phyloP scores from a whole-genome alignment of 2,113 vertebrate genomes.

The Gymnarchus niloticus region DNA sequence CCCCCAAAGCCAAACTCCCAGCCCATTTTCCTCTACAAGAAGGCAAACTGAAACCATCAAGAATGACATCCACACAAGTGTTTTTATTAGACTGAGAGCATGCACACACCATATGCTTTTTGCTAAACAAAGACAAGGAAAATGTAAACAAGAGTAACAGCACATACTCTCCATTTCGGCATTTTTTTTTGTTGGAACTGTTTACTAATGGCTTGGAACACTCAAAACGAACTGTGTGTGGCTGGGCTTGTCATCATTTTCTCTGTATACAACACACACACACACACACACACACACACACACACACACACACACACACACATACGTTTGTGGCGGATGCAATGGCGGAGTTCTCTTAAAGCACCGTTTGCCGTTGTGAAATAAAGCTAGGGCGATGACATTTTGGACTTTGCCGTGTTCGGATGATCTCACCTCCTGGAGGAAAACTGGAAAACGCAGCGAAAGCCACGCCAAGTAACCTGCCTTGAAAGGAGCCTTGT shows the following conservation, averaged over 20 bases:
- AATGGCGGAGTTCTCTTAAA: not conserved
- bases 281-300: not conserved
- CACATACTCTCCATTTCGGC: not conserved
- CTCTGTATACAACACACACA: not conserved
- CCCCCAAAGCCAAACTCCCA: not conserved
- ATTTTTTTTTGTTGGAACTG: not conserved
- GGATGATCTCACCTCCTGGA: slow-evolving; percentile 24
- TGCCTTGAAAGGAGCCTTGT: slow-evolving; percentile 64
- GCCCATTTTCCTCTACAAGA: not conserved
- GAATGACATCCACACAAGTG: slow-evolving; percentile 7
- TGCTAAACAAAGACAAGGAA: not conserved
- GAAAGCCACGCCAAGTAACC: slow-evolving; percentile 60
- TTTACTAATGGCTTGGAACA: not conserved
- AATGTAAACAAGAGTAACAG: not conserved
- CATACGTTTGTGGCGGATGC: not conserved
- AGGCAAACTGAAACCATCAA: slow-evolving; percentile 7
- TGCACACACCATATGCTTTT: slow-evolving; percentile 10
- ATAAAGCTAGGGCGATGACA: slow-evolving; percentile 11
- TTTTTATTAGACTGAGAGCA: not conserved
- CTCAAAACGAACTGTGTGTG: slow-evolving; percentile 4
- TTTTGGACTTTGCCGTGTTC: slow-evolving; percentile 18
- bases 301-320: not conserved
- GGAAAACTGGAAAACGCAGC: slow-evolving; percentile 48
- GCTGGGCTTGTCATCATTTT: not conserved
- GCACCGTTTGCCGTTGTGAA: not conserved